Base-by-base conservation (phyloP, 2,888 invertebrate species). In the Chesias legatella region DNA sequence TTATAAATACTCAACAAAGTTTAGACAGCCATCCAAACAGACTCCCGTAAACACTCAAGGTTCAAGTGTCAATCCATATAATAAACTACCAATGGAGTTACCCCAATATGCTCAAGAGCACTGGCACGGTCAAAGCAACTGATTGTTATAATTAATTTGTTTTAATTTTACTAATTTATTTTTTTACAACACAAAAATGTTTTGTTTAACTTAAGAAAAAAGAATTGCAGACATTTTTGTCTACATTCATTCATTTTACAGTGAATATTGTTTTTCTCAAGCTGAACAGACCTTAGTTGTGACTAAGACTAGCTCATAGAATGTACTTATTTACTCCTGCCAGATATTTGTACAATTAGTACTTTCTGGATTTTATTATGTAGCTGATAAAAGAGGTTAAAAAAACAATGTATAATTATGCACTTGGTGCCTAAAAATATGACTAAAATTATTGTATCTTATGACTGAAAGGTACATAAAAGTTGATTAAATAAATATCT, bases 1-100 rank as follows among this genome's bases (percentile, higher is more conserved):
- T 78, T 98, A 98, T 77, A 98, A 98, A 80, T 98, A 98, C 77
- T 98, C 98, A 34, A 97, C 97, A 3, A 97, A 97, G 73, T 96
- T 94, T 74, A 91, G 97, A 48, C 93, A 96, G 63, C 70, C 72
- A 37, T 79, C 73, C 31, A 85, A 82, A 48, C 58, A 60, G 24
- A 53, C 66, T 1, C 48, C 66, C 23, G 63, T 67, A 3, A 76
- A 67, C n/a, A n/a, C n/a, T 44, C 68, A 74, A 21, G 67, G 73
- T 10, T 66, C 78, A 7, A 79, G 67, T 56, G 56, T 67, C 9
- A 36, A 50, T 39, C 24, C 51, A 9, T 85, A 75, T 48, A 84
- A 80, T 55, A 83, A 85, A 53, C 55, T 82, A 64, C 85, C 85
- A 3, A 77, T 79, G 76, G 85, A 84, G 46, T 60, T 85, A 68